These are phyloP conservation scores for Nothobranchius furzeri DNA, from an alignment of 2,113 vertebrate species.

Conservation along the genomic window DNA sequence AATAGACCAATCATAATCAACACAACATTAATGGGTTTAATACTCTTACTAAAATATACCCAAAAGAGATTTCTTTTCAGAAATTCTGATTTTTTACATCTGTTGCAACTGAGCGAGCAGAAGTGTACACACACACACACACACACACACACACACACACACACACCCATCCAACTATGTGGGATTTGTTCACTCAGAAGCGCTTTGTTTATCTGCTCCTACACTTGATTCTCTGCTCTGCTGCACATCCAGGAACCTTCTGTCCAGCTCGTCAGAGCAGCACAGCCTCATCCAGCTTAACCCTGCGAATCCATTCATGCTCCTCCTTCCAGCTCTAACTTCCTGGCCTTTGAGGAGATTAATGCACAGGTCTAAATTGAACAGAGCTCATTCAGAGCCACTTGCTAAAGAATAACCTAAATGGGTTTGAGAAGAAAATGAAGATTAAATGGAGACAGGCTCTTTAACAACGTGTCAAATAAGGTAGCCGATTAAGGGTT, in stretches of 20 bases:
- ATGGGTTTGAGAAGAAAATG: constrained; percentile 41
- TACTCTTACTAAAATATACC: too few relatives aligned
- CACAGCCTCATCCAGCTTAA: constrained; percentile 34
- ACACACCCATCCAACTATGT: constrained; percentile 18
- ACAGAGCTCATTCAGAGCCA: constrained; percentile 40
- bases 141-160: background rate
- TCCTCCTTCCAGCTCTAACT: constrained; percentile 15
- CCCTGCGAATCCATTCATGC: constrained; percentile 28
- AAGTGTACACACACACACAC: background rate
- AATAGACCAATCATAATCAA: too few relatives aligned
- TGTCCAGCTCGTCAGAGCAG: constrained; percentile 44
- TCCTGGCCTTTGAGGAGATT: constrained; percentile 43
- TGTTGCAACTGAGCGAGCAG: constrained; percentile 11
- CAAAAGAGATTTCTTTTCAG: too few relatives aligned
- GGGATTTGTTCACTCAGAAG: constrained; percentile 51
- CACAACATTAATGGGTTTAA: too few relatives aligned
- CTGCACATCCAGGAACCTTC: constrained; percentile 46
- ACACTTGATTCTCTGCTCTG: constrained; percentile 14
- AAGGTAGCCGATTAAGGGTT: constrained; percentile 36
- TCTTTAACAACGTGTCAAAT: constrained; percentile 37
- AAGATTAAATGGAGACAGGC: constrained; percentile 47
- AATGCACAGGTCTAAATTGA: constrained; percentile 46
- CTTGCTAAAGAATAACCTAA: constrained; percentile 27
- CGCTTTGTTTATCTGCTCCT: constrained; percentile 15
- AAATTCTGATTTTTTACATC: constrained; percentile 27